Conservation (phyloP, 2,113 vertebrate species). For the Muscicapa adusta region DNA sequence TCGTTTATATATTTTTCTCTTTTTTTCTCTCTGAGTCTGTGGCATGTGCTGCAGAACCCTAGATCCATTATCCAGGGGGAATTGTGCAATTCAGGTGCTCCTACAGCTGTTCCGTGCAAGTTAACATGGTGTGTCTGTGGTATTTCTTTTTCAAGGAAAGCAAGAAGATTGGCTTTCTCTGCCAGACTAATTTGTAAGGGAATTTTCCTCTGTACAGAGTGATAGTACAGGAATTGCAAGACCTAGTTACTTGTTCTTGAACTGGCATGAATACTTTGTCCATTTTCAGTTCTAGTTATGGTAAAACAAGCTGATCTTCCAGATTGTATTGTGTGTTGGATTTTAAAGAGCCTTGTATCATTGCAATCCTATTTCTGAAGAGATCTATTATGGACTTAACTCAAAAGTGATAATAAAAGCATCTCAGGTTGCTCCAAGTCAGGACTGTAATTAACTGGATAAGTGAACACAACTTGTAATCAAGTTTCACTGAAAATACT, state of each 20-base stretch:
- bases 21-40: neutral
- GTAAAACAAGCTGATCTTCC: constrained; percentile 18
- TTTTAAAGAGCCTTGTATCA: constrained; percentile 14
- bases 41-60: neutral
- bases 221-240: neutral
- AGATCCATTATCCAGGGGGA: neutral
- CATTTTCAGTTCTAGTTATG: constrained; percentile 19
- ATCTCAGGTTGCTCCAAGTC: neutral
- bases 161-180: neutral
- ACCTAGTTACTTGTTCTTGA: neutral
- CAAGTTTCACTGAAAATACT: constrained; percentile 25
- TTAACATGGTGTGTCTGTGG: neutral
- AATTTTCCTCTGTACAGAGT: neutral
- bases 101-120: neutral
- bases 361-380: neutral
- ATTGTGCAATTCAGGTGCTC: neutral
- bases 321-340: neutral
- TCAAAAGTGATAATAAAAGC: constrained; percentile 12
- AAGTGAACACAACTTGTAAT: constrained; percentile 4
- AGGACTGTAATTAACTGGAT: constrained; percentile 19
- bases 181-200: neutral
- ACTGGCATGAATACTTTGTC: neutral
- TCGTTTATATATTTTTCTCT: neutral
- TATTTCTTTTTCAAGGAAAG: neutral
- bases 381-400: neutral